Evolutionary conservation across 2,888 invertebrate species (phyloP), one percentile per base, ranked within the genome.

Genomic region (Melanotus villosus): DNA sequence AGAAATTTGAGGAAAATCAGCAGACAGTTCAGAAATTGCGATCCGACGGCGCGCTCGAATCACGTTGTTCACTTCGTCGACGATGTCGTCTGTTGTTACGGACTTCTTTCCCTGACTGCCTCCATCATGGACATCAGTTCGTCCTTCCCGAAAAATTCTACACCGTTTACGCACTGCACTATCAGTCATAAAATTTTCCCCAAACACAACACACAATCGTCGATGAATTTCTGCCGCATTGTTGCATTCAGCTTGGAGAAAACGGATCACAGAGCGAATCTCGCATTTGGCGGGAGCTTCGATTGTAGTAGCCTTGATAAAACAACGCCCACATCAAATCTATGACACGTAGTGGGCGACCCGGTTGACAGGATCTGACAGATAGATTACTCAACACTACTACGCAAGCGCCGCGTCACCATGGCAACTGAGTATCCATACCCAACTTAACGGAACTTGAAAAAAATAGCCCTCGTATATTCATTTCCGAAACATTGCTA

Each of bases 221-320:
- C 30, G 26, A 30, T 52, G 3, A 30, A 52, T 52, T 30, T 52
- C 30, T 12, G 30, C 30, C n/a, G 52, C 52, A 30, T 16, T 52
- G n/a, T 47, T 4, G 18, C 23, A 30, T 23, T 52, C 36, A 36
- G n/a, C 36, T 10, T 36, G 12, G 2, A 36, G n/a, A 36, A 5
- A 36, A 10, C n/a, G 6, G 2, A 36, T 36, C 3, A 36, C 9
- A 36, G 36, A 2, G 7, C 36, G n/a, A 36, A 36, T n/a, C 36
- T 52, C 12, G 14, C 26, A 52, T 3, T 9, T 12, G 30, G 26
- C 12, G 26, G 52, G 30, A 52, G 52, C n/a, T 4, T 52, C 30
- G 26, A 52, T 18, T n/a, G n/a, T n/a, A n/a, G n/a, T n/a, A n/a
- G n/a, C n/a, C n/a, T n/a, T n/a, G n/a, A n/a, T n/a, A n/a, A n/a